Conservation (phyloP, 2,797 vertebrate genomes). For the Meda fulgida region DNA sequence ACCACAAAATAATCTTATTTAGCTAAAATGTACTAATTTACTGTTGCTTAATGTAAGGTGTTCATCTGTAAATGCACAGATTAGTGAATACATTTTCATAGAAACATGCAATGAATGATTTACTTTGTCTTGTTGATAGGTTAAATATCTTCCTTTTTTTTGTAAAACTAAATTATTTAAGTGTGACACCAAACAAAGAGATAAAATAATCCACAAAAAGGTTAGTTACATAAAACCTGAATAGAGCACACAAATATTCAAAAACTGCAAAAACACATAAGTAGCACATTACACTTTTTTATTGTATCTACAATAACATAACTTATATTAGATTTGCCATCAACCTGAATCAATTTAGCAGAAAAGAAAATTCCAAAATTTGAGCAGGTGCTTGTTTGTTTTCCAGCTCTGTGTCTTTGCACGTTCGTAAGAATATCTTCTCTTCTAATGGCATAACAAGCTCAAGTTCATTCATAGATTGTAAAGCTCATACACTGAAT, state of each 20-base stretch:
- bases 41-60: background rate
- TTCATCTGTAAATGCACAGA: background rate
- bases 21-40: background rate
- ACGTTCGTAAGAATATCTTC: background rate
- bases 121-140: background rate
- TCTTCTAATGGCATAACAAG: background rate
- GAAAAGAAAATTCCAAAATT: background rate
- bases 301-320: conserved; percentile 4
- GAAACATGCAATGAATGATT: background rate
- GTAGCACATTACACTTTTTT: background rate
- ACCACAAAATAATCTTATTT: background rate
- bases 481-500: background rate
- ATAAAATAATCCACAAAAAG: background rate
- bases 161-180: background rate
- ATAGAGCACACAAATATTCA: background rate
- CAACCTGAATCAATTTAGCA: background rate
- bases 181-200: background rate
- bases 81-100: background rate
- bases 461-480: background rate
- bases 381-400: background rate
- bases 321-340: background rate
- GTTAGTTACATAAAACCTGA: background rate
- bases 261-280: background rate
- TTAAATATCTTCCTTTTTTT: background rate
- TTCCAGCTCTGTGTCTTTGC: background rate